Evolutionary conservation across 2,113 vertebrate species (phyloP).

Genomic region (Cyanistes caeruleus): DNA sequence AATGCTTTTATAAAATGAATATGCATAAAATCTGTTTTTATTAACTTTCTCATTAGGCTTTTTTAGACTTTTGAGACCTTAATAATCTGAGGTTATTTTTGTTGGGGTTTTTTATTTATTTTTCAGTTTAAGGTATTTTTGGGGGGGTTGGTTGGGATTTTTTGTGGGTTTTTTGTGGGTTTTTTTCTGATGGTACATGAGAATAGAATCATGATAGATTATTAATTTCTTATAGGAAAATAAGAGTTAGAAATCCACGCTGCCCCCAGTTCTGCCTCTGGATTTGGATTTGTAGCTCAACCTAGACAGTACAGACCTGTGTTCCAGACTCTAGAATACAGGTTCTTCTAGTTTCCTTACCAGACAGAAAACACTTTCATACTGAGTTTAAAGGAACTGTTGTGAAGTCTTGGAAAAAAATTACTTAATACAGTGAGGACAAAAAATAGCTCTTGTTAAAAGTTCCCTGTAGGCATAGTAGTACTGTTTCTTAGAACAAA

Average conservation of each 20-base stretch:
- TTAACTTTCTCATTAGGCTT: rapidly evolving
- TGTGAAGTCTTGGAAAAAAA: background rate
- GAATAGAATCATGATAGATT: rapidly evolving
- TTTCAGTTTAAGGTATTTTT: background rate
- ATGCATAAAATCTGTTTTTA: background rate
- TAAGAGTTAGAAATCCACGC: background rate
- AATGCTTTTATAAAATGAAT: background rate
- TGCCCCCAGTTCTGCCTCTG: rapidly evolving
- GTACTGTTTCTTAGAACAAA: background rate
- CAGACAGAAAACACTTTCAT: background rate
- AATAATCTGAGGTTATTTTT: background rate
- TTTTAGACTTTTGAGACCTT: background rate
- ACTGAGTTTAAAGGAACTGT: background rate
- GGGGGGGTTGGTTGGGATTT: rapidly evolving
- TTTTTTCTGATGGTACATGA: background rate
- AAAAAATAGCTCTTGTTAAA: background rate
- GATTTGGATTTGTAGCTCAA: background rate
- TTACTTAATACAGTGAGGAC: background rate
- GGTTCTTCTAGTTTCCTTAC: background rate
- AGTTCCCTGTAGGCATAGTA: background rate
- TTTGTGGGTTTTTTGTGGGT: background rate
- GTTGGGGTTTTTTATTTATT: background rate
- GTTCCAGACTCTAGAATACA: background rate
- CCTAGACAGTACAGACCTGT: background rate
- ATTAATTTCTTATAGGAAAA: background rate